Evolutionary conservation across 2,113 vertebrate genomes (phyloP).

Genomic region (Callionymus lyra): DNA sequence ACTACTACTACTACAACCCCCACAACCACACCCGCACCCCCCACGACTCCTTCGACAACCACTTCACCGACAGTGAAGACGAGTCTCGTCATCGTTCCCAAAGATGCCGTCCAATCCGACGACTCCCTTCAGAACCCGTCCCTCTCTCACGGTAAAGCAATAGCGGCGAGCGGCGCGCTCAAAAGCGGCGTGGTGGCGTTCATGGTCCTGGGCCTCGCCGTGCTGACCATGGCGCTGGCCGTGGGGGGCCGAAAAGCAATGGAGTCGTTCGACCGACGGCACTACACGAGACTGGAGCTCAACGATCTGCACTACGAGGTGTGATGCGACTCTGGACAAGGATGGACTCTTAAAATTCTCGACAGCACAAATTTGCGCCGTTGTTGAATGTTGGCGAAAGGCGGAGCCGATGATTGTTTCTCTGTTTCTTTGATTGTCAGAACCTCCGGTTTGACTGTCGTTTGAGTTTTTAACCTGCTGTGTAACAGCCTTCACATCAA

Average conservation of each 20-base stretch:
- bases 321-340: slow-evolving; percentile 17
- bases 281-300: slow-evolving; percentile 72
- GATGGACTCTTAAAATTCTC: background rate
- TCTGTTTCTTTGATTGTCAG: no score
- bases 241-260: slow-evolving; percentile 61
- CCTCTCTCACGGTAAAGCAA: slow-evolving; percentile 5
- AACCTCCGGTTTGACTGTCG: background rate
- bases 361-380: background rate
- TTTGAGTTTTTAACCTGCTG: slow-evolving; percentile 2
- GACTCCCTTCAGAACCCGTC: slow-evolving; percentile 15
- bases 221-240: slow-evolving; percentile 52
- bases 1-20: background rate
- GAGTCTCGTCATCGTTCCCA: slow-evolving; percentile 28
- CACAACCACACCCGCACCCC: background rate
- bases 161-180: slow-evolving; percentile 16
- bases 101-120: slow-evolving; percentile 19
- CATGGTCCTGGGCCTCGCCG: slow-evolving; percentile 54
- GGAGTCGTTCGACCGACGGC: slow-evolving; percentile 70
- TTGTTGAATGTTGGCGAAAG: background rate
- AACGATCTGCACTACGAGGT: slow-evolving; percentile 72
- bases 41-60: background rate
- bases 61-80: background rate
- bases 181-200: slow-evolving; percentile 59
- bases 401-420: no score
- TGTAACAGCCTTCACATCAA: background rate